These are phyloP conservation scores for Liasis olivaceus DNA, from an alignment of 2,797 vertebrate genomes.

Conservation along the genomic window DNA sequence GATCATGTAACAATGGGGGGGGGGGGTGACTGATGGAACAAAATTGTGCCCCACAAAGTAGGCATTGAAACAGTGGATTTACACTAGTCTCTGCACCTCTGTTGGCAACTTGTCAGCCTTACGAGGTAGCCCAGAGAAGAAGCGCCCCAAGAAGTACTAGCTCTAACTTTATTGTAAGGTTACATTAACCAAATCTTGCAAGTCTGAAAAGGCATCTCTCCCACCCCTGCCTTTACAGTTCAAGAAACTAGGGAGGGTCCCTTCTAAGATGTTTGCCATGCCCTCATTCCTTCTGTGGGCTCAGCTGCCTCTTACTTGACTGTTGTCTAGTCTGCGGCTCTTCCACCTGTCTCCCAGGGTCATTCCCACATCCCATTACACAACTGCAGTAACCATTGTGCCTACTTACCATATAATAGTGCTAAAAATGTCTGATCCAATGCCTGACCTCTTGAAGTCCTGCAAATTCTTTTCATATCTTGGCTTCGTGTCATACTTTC, in stretches of 20 bases:
- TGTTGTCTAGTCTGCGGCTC: too few relatives aligned
- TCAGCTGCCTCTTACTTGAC: too few relatives aligned
- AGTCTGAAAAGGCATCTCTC: too few relatives aligned
- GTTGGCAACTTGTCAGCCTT: background rate
- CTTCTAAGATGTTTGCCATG: too few relatives aligned
- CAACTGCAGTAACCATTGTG: too few relatives aligned
- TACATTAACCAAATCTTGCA: background rate
- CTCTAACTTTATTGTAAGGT: background rate
- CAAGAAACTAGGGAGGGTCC: too few relatives aligned
- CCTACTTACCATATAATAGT: background rate
- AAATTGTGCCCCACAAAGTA: background rate
- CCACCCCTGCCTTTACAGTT: too few relatives aligned
- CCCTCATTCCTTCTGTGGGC: too few relatives aligned
- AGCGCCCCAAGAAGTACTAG: background rate
- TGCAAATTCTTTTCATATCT: background rate
- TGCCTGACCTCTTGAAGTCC: background rate
- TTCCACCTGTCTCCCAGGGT: too few relatives aligned
- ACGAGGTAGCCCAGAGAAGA: background rate
- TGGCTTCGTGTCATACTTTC: background rate
- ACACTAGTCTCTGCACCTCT: background rate
- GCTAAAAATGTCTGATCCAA: background rate
- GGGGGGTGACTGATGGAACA: background rate
- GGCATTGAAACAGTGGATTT: background rate
- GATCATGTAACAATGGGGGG: background rate
- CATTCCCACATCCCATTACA: too few relatives aligned